phyloP scores from a whole-genome alignment of 2,113 vertebrate species.

The Rhinoptilus africanus region DNA sequence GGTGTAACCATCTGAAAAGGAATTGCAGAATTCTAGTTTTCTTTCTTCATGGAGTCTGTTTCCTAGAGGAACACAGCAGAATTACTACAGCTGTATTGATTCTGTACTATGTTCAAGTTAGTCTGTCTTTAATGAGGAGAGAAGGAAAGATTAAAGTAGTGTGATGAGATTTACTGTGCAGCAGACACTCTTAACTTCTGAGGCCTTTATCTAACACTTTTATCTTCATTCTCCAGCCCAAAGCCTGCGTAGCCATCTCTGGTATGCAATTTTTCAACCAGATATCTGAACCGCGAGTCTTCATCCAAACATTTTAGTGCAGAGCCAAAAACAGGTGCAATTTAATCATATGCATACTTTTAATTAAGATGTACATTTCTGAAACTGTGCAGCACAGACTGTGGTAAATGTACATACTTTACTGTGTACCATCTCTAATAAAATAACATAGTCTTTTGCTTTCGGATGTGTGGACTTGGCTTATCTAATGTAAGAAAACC shows the following conservation, averaged over 20 bases:
- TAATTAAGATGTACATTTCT: background rate
- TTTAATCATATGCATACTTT: background rate
- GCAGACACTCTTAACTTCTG: background rate
- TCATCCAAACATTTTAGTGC: background rate
- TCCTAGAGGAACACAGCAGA: background rate
- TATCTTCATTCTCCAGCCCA: background rate
- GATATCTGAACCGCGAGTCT: background rate
- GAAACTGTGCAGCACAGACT: background rate
- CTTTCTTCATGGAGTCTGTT: background rate
- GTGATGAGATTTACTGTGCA: background rate
- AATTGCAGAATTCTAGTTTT: background rate
- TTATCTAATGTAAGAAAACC: background rate
- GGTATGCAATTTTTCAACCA: background rate
- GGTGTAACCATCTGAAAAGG: background rate
- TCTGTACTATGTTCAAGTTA: background rate
- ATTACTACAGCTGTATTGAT: background rate
- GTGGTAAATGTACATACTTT: background rate
- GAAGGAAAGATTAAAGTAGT: background rate
- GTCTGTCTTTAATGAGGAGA: background rate
- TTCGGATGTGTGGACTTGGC: background rate
- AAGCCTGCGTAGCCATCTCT: background rate
- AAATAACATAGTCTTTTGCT: background rate
- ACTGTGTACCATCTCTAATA: background rate
- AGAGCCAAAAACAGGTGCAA: background rate
- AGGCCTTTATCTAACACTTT: background rate